Conservation (phyloP, 2,113 vertebrate genomes). For the Hemiscyllium ocellatum region DNA sequence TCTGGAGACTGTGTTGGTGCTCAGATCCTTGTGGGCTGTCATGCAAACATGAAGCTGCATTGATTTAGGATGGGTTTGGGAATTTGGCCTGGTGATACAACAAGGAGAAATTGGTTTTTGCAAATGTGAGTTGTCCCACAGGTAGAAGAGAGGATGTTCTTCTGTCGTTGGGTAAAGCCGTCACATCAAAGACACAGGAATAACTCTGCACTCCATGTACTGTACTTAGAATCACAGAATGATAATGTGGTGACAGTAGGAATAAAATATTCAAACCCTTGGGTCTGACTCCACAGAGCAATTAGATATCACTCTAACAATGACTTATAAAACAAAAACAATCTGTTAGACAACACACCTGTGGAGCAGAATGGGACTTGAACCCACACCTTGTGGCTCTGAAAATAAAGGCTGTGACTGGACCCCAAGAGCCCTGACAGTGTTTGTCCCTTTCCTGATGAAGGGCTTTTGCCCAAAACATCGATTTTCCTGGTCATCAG, state of each 20-base stretch:
- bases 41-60: neutral
- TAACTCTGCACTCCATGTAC: neutral
- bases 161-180: too few species aligned
- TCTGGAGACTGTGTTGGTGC: too few species aligned
- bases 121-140: neutral
- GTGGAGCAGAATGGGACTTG: too few species aligned
- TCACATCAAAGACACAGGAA: neutral
- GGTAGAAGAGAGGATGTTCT: neutral
- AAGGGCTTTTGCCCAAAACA: too few species aligned
- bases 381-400: too few species aligned
- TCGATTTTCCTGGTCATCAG: too few species aligned
- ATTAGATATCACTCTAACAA: neutral
- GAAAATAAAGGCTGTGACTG: too few species aligned
- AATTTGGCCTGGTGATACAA: neutral
- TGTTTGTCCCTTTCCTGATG: too few species aligned
- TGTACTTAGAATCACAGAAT: neutral
- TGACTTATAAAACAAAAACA: too few species aligned
- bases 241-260: neutral
- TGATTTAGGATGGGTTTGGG: neutral
- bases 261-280: neutral
- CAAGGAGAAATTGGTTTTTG: neutral
- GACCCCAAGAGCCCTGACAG: too few species aligned
- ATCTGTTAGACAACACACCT: too few species aligned
- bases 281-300: neutral
- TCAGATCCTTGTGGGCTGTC: neutral